Evolutionary conservation across 1,140 invertebrate genomes (phyloP).

Genomic region (Chlorops oryzae): DNA sequence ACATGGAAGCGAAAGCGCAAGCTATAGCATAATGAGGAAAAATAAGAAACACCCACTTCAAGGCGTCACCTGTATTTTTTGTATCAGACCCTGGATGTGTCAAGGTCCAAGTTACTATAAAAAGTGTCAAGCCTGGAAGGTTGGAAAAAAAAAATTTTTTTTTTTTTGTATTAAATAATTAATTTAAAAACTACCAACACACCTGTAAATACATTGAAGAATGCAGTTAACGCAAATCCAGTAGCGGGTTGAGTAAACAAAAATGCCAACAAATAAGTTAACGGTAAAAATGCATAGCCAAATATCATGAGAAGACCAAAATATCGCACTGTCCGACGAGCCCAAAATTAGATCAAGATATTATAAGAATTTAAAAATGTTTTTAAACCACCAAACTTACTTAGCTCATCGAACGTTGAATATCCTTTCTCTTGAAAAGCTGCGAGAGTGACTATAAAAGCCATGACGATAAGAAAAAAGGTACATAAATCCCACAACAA

Average conservation of each 20-base stretch:
- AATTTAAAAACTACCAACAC: neutral
- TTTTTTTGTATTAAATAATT: no score
- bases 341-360: no score
- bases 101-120: neutral
- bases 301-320: slow-evolving; percentile 49
- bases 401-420: slow-evolving; percentile 22
- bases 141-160: no score
- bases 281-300: slow-evolving; percentile 48
- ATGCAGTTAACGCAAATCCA: slow-evolving; percentile 46
- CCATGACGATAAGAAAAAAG: slow-evolving; percentile 51
- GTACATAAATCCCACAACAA: slow-evolving; percentile 66
- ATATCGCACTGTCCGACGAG: neutral
- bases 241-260: slow-evolving; percentile 56
- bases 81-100: neutral
- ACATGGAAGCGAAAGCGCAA: no score
- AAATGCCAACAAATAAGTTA: slow-evolving; percentile 54
- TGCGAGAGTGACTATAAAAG: slow-evolving; percentile 49
- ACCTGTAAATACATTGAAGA: slow-evolving; percentile 5
- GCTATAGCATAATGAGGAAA: no score
- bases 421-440: slow-evolving; percentile 54
- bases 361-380: no score
- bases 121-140: neutral
- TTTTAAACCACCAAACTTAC: no score
- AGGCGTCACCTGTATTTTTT: neutral
- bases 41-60: neutral